A percentile compares a stretch with the other conserved stretches of the same genome.
Conservation (phyloP, 2,797 vertebrate genomes). For the Halcyon chelicuti region DNA sequence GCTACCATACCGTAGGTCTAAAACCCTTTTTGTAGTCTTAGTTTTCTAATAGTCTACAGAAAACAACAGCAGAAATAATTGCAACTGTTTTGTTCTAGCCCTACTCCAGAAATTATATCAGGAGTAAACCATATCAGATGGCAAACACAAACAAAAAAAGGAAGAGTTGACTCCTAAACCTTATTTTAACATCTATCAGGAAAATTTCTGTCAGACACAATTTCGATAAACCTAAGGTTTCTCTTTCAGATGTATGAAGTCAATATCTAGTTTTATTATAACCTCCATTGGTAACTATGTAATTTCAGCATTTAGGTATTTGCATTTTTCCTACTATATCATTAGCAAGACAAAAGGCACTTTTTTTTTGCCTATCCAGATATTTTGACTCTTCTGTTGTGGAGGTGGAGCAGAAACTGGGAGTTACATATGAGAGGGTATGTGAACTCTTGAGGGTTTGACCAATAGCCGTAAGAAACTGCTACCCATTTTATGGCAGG, state of each 20-base stretch:
- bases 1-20: background rate
- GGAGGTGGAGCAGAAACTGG: background rate
- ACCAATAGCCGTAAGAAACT: background rate
- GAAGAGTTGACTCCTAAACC: background rate
- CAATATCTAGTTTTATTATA: slow-evolving; percentile 35
- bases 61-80: background rate
- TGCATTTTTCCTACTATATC: slow-evolving; percentile 28
- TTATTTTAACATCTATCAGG: slow-evolving; percentile 17
- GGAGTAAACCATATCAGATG: background rate
- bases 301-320: slow-evolving; percentile 48
- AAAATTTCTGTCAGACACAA: background rate
- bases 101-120: background rate
- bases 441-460: background rate
- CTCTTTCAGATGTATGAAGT: background rate
- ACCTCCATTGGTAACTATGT: background rate
- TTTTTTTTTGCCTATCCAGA: background rate
- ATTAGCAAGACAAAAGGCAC: slow-evolving; percentile 13
- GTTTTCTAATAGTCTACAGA: background rate
- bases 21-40: background rate
- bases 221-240: slow-evolving; percentile 21
- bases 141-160: background rate
- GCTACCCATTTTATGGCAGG: background rate
- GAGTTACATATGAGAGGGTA: background rate
- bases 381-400: slow-evolving; percentile 18
- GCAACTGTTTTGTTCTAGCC: background rate